Base-by-base conservation (phyloP, 2,113 vertebrate species). In the Canis aureus region DNA sequence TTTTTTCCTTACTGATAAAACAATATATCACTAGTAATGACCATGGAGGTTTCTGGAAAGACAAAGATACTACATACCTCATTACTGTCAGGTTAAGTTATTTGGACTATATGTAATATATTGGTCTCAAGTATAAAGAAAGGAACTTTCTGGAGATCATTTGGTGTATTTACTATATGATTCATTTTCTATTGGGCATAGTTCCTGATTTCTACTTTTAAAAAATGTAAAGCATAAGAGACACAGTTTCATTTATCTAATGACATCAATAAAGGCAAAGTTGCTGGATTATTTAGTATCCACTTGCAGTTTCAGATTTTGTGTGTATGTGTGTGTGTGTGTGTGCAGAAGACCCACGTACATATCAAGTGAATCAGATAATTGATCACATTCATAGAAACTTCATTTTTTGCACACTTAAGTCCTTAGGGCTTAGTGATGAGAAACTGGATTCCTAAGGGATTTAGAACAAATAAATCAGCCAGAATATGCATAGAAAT, bases 21-120 rank as follows among this genome's bases (percentile, higher is more conserved):
- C 6, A 43, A 4, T 79, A 3, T 79, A 35, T 38, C 6, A 80
- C 60, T 55, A 66, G 27, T 35, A 35, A 62, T 55, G 8, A 73
- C 10, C 49, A 43, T 53, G 25, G 25, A n/a, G 23, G 0, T 59
- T 43, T 97, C 29, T 89, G 3, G 4, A 76, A 12, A 60, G 13
- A 35, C 20, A 90, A 90, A 83, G 43, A 32, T 23, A 35, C 2
- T 35, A 22, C 25, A 49, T 43, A 73, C 6, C 3, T n/a, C 19
- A 67, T 27, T 80, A n/a, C 6, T 55, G 0, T 78, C 55, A 3
- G 32, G 19, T 35, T 79, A 29, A 83, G 69, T 79, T 74, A 80
- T 32, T 96, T 93, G 17, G 49, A 57, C 84, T 95, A 74, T 67
- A 20, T 49, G 15, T 57, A 90, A 57, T 79, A n/a, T 85, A 80